phyloP scores from a whole-genome alignment of 2,888 invertebrate genomes.

The Fissipunctia ypsillon region DNA sequence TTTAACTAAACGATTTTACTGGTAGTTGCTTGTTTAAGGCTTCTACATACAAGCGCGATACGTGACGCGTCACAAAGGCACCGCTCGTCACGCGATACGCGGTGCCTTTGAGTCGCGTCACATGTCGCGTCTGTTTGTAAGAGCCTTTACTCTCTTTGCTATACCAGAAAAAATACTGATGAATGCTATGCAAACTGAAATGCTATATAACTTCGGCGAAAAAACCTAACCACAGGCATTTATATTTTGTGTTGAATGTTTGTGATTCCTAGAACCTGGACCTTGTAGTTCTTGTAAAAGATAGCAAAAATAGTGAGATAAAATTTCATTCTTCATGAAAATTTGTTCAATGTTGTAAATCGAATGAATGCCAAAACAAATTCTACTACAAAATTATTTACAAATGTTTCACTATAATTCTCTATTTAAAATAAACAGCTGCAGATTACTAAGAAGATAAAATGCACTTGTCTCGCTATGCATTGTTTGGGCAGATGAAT shows the following conservation, averaged over 20 bases:
- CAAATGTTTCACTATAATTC: background rate
- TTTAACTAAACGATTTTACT: background rate
- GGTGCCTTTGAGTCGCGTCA: too few relatives aligned
- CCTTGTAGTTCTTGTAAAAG: background rate
- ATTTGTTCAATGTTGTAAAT: too few relatives aligned
- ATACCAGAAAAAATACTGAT: background rate
- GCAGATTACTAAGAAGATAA: conserved; percentile 5
- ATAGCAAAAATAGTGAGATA: background rate
- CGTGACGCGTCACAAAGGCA: too few relatives aligned
- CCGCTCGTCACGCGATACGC: too few relatives aligned
- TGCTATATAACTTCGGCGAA: background rate
- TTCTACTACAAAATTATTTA: background rate
- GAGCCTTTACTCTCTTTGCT: too few relatives aligned
- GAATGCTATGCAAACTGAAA: background rate
- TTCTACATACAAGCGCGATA: too few relatives aligned
- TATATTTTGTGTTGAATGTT: background rate
- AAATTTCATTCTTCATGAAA: background rate
- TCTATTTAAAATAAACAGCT: conserved; percentile 9
- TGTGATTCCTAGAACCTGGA: background rate
- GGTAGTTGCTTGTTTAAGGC: background rate
- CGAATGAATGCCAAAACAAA: background rate
- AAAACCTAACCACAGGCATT: too few relatives aligned
- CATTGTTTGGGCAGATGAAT: conserved; percentile 7
- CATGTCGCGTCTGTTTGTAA: too few relatives aligned
- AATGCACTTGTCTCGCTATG: conserved; percentile 7